Evolutionary conservation across 2,888 invertebrate species (phyloP).

Genomic region (Microctonus aethiopoides): DNA sequence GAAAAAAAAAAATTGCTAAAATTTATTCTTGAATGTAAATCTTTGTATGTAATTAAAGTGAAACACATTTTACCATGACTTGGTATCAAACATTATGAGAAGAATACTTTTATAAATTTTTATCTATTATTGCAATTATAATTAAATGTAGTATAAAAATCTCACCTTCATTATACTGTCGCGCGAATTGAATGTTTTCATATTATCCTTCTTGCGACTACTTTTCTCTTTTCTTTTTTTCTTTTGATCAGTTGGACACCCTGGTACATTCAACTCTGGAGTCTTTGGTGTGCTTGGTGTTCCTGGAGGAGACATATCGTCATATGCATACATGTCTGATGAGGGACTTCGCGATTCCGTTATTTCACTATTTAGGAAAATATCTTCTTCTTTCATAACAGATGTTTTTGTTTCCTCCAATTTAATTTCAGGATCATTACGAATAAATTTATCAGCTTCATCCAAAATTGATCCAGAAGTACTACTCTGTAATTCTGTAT

Average conservation of each 20-base stretch:
- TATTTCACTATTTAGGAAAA: conserved; percentile 46
- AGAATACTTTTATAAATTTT: too few relatives aligned
- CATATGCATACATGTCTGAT: conserved; percentile 64
- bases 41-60: too few relatives aligned
- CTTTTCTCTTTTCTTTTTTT: conserved; percentile 73
- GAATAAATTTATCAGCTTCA: conserved; percentile 59
- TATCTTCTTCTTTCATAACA: conserved; percentile 59
- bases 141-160: neutral
- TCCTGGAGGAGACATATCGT: conserved; percentile 70
- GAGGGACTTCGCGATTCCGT: conserved; percentile 61
- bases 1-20: too few relatives aligned
- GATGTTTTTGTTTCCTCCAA: conserved; percentile 61
- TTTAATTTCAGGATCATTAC: conserved; percentile 46
- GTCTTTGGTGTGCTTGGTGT: conserved; percentile 72
- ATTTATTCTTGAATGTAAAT: too few relatives aligned
- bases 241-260: conserved; percentile 61
- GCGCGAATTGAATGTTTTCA: conserved; percentile 57
- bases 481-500: conserved; percentile 63
- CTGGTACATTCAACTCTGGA: conserved; percentile 71
- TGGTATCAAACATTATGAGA: too few relatives aligned
- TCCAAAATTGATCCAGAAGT: conserved; percentile 67
- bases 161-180: conserved; percentile 60
- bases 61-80: too few relatives aligned
- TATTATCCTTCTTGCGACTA: conserved; percentile 68
- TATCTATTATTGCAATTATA: too few relatives aligned